phyloP scores from a whole-genome alignment of 2,888 invertebrate genomes.

The Rotaria sp. region DNA sequence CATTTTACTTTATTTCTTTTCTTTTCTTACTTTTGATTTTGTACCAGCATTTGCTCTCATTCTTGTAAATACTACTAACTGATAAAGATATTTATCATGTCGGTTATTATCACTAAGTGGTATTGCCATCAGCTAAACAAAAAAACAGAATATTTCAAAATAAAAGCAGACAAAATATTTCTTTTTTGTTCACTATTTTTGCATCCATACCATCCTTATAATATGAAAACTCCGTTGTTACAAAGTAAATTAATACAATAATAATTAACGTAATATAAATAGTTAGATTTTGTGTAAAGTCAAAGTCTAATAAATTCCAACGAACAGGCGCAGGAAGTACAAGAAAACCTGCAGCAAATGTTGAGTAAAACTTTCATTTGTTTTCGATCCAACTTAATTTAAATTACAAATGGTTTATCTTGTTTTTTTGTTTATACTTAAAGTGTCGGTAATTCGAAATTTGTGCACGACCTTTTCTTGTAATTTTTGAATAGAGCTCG shows the following conservation, averaged over 20 bases:
- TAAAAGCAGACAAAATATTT: too few relatives aligned
- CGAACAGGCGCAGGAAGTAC: constrained; percentile 57
- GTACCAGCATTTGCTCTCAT: constrained; percentile 51
- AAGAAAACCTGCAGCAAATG: constrained; percentile 56
- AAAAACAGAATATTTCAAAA: not conserved
- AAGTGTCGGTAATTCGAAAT: too few relatives aligned
- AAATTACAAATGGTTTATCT: not conserved
- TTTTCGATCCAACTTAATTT: constrained; percentile 43
- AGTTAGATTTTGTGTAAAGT: constrained; percentile 50
- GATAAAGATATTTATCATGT: constrained; percentile 56
- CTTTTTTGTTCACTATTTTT: constrained; percentile 42
- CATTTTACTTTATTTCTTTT: not conserved
- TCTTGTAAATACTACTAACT: constrained; percentile 56
- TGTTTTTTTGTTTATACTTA: not conserved
- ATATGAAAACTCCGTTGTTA: constrained; percentile 55
- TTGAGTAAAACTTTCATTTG: constrained; percentile 43
- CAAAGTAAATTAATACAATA: constrained; percentile 50
- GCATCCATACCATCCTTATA: constrained; percentile 55
- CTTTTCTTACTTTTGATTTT: constrained; percentile 49
- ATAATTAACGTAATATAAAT: constrained; percentile 56
- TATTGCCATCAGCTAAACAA: constrained; percentile 46
- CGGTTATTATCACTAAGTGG: constrained; percentile 56
- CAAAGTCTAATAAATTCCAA: constrained; percentile 54
- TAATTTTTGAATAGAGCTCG: too few relatives aligned
- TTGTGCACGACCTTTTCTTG: too few relatives aligned